Evolutionary conservation across 2,113 vertebrate genomes (phyloP), one percentile per base, ranked within the genome.

Genomic region (Caranx ignobilis): DNA sequence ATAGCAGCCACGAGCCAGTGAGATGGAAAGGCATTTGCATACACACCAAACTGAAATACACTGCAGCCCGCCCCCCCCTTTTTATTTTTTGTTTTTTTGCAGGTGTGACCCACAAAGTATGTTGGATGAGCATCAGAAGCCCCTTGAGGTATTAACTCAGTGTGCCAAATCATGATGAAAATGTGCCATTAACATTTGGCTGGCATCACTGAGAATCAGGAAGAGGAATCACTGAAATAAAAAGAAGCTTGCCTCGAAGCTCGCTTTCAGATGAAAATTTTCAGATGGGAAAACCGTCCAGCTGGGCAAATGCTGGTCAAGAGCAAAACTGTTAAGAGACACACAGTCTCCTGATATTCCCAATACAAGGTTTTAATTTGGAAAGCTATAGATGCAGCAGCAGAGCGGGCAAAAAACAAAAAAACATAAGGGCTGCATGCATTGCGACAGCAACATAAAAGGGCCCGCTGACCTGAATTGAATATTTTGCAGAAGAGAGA

Each of bases 81-180:
- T 41, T 41, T 37, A 5, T 37, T 88, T 61, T 86, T 52, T 85
- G 82, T 72, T 88, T 66, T 86, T 61, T 83, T 83, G 77, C 88
- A 90, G 84, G 89, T 92, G 82, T 90, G 91, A 93, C 89, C 89
- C 81, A 81, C 80, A 90, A 88, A 88, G 61, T 60, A 41, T 79
- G 81, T 62, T 85, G 75, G 86, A 89, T 81, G 86, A 84, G 83
- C 56, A 75, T 64, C 55, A 71, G 83, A 68, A 59, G 43, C 60
- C 35, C 47, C 63, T 63, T n/a, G n/a, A 82, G 77, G 84, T 77
- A 69, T 80, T 82, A 75, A 77, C 50, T 68, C 31, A 41, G 39
- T 41, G 79, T 60, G 67, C 47, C 71, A 68, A 84, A 85, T 65
- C 56, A 68, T 77, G 77, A 86, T 86, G 87, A 82, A 92, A 91